Conservation (phyloP, 2,797 vertebrate species). For the Cyprinella venusta region DNA sequence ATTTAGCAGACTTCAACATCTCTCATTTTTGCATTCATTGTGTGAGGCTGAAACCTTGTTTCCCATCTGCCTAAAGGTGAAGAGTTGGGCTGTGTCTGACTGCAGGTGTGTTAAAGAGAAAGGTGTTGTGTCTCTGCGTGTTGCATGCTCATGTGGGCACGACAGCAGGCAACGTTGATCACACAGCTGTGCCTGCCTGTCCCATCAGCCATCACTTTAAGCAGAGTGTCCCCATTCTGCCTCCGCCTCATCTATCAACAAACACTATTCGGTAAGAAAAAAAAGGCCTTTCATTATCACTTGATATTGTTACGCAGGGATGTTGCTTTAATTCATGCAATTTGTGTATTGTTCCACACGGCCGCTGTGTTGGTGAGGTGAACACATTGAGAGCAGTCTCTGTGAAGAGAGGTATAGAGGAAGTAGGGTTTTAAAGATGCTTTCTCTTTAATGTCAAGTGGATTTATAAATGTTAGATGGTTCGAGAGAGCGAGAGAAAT, state of each 20-base stretch:
- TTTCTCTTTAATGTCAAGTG: conserved; percentile 53
- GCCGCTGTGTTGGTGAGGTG: not conserved
- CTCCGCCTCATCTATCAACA: conserved; percentile 52
- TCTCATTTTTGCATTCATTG: conserved; percentile 9
- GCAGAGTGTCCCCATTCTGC: conserved; percentile 56
- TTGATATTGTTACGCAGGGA: conserved; percentile 21
- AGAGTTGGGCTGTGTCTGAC: conserved; percentile 7
- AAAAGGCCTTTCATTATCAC: conserved; percentile 45
- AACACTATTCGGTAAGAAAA: conserved; percentile 35
- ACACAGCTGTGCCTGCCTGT: conserved; percentile 46
- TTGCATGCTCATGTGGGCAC: conserved; percentile 40
- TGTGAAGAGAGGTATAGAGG: conserved; percentile 20
- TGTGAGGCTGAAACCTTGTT: not conserved
- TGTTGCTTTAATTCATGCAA: conserved; percentile 43
- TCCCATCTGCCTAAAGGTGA: conserved; percentile 23
- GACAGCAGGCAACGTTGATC: conserved; percentile 41
- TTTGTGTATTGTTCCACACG: conserved; percentile 34
- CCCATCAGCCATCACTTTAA: conserved; percentile 47
- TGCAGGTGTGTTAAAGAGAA: conserved; percentile 44
- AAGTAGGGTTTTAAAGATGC: conserved; percentile 32
- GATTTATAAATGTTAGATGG: conserved; percentile 36
- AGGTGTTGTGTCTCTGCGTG: conserved; percentile 17
- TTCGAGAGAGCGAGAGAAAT: not conserved
- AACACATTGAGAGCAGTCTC: conserved; percentile 16
- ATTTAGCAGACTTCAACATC: conserved; percentile 19